Percentiles rank a stretch among this genome's conserved stretches.
These are phyloP conservation scores for Phenganax stokvisi DNA, from an alignment of 92 coral and sea anemone genomes.

Conservation along the genomic window DNA sequence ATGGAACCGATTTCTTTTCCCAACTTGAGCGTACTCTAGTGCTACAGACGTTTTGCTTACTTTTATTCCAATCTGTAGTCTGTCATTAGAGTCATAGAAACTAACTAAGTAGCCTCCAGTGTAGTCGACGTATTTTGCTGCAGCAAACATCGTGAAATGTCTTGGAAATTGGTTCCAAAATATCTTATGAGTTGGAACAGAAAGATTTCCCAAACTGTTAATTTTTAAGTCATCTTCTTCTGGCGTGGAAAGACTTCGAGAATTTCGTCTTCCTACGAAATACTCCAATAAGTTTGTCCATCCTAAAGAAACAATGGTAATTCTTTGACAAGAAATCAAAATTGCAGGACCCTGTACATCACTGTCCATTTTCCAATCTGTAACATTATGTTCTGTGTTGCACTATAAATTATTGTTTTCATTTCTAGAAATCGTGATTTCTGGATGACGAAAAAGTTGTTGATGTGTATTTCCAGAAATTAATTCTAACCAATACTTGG, in stretches of 20 bases:
- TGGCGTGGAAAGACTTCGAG: constrained; percentile 31
- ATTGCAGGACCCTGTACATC: no score
- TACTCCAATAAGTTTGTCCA: constrained; percentile 16
- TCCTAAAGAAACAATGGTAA: not conserved
- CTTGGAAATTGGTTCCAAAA: constrained; percentile 23
- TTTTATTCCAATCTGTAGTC: constrained; percentile 37
- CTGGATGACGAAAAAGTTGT: no score
- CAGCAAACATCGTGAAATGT: constrained; percentile 32
- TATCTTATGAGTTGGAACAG: constrained; percentile 23
- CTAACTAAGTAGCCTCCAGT: constrained; percentile 24
- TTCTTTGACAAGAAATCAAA: no score
- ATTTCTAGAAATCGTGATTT: no score
- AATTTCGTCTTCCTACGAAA: constrained; percentile 18
- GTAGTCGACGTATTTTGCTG: constrained; percentile 27
- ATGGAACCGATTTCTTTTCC: constrained; percentile 31
- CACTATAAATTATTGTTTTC: no score
- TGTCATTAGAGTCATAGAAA: constrained; percentile 25
- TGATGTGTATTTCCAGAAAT: no score
- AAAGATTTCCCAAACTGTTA: constrained; percentile 13
- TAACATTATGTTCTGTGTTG: no score
- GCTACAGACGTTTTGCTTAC: constrained; percentile 20
- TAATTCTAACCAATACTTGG: no score
- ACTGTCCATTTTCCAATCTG: no score
- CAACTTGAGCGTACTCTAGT: constrained; percentile 10
- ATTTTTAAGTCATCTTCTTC: constrained; percentile 18